Evolutionary conservation across 37 sponge, comb jelly and placozoan genomes (phyloP).

Genomic region (Haliclona indistincta): DNA sequence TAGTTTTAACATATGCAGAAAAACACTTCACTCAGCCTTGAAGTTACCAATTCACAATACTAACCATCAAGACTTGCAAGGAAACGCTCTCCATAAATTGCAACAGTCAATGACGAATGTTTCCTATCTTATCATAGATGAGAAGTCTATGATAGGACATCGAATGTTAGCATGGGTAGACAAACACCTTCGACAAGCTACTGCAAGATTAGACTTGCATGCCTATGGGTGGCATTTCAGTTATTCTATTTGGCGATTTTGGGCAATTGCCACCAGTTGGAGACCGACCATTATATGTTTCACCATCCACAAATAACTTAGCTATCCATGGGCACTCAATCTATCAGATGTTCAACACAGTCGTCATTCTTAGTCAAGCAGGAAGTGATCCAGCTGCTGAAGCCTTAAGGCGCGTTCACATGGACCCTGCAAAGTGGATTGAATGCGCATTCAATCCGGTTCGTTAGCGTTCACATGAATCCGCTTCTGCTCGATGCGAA

Average conservation of each 20-base stretch:
- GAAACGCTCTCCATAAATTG: conserved; percentile 11
- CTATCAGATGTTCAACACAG: conserved; percentile 8
- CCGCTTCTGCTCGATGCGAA: no score
- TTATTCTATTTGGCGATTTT: conserved; percentile 44
- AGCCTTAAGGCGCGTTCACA: no score
- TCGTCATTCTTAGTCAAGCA: conserved; percentile 8
- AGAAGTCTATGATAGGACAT: conserved; percentile 50
- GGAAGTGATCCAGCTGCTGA: neutral
- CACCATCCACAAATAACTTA: neutral
- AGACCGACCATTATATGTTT: conserved; percentile 21
- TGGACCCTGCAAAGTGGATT: no score
- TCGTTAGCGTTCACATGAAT: no score
- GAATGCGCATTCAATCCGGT: no score
- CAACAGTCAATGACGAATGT: conserved; percentile 6
- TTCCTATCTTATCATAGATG: conserved; percentile 44
- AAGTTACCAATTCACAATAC: conserved; percentile 3
- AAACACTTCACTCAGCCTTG: conserved; percentile 32
- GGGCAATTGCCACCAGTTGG: conserved; percentile 45
- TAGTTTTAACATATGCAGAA: conserved; percentile 27
- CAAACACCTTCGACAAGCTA: conserved; percentile 23
- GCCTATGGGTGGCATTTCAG: conserved; percentile 27
- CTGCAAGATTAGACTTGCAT: conserved; percentile 2
- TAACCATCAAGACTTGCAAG: conserved; percentile 1
- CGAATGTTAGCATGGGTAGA: conserved; percentile 14
- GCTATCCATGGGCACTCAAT: neutral